phyloP scores from a whole-genome alignment of 2,888 invertebrate species.

The Melinopterus prodromus region DNA sequence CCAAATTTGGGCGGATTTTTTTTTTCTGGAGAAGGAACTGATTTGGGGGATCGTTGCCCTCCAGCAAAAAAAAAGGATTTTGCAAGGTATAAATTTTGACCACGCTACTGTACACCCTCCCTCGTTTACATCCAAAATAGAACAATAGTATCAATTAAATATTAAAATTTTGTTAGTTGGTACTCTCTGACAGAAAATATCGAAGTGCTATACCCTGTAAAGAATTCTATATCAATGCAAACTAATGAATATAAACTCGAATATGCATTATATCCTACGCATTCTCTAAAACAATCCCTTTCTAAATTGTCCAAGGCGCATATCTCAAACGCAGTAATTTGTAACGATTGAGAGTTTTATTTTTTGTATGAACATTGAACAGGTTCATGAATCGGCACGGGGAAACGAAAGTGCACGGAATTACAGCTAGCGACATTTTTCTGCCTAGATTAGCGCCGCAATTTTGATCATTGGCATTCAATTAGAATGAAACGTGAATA shows the following conservation, averaged over 20 bases:
- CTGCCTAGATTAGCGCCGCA: neutral
- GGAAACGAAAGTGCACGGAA: neutral
- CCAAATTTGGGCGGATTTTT: no score
- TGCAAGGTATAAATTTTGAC: no score
- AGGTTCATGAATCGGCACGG: neutral
- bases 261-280: neutral
- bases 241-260: neutral
- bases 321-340: conserved; percentile 4
- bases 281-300: neutral
- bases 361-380: neutral
- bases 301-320: neutral
- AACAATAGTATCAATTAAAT: no score
- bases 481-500: neutral
- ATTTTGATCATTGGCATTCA: conserved; percentile 4
- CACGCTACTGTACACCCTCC: no score
- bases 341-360: neutral
- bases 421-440: neutral
- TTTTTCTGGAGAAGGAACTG: no score
- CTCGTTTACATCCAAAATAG: no score
- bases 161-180: no score
- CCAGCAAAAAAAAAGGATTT: no score
- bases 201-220: neutral
- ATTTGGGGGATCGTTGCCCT: no score
- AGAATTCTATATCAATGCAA: neutral
- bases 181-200: neutral